Conservation (phyloP, 2,797 vertebrate species). For the Rhinichthys osculus region DNA sequence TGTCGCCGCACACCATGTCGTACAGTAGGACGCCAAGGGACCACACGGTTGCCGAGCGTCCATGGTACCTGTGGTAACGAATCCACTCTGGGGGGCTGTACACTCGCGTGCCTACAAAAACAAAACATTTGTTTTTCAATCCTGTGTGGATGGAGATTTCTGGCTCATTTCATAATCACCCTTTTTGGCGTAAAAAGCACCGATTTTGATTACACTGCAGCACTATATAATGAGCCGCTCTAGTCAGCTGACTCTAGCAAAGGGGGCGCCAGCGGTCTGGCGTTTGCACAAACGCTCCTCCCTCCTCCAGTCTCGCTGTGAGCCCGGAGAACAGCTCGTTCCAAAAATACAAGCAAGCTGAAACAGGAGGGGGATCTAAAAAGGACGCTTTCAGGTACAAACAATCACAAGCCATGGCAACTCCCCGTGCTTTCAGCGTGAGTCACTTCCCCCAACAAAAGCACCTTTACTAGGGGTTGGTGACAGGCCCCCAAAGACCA, state of each 20-base stretch:
- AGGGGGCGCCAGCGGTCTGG: constrained; percentile 45
- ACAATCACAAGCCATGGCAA: constrained; percentile 28
- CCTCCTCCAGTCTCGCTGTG: constrained; percentile 1
- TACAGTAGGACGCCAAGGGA: constrained; percentile 95
- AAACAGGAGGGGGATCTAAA: constrained; percentile 22
- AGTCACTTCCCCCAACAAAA: constrained; percentile 54
- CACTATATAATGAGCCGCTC: constrained; percentile 32
- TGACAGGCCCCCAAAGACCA: constrained; percentile 59
- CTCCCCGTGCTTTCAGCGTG: constrained; percentile 10
- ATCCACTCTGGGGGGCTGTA: constrained; percentile 99
- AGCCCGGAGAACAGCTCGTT: neutral
- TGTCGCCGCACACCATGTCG: constrained; percentile 98
- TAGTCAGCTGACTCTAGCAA: constrained; percentile 52
- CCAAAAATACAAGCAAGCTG: constrained; percentile 29
- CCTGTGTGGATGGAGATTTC: neutral
- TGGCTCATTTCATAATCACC: constrained; percentile 22
- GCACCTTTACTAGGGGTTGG: constrained; percentile 41
- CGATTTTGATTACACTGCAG: constrained; percentile 33
- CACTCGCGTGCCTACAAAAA: constrained; percentile 87
- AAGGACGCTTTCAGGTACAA: constrained; percentile 24
- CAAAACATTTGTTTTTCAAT: constrained; percentile 11
- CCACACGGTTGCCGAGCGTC: constrained; percentile 96
- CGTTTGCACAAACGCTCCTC: constrained; percentile 25
- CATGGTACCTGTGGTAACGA: constrained; percentile 95
- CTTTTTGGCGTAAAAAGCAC: neutral